Evolutionary conservation across 2,888 invertebrate species (phyloP).

Genomic region (Drosophila histrio): DNA sequence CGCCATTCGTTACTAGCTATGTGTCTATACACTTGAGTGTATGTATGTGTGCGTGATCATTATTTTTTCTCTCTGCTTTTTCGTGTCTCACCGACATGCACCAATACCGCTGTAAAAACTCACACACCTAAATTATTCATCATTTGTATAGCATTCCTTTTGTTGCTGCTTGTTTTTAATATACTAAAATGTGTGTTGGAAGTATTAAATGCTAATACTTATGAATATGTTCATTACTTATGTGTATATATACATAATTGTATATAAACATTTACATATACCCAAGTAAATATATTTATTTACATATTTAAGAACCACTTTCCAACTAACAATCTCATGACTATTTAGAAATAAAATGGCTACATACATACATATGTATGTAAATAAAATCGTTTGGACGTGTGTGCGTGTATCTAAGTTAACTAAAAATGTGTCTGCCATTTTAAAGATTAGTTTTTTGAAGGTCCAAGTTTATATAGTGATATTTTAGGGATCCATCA

Average conservation of each 20-base stretch:
- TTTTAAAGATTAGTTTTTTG: not conserved
- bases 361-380: not conserved
- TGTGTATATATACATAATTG: not conserved
- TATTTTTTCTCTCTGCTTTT: conserved; percentile 23
- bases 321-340: not conserved
- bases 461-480: not conserved
- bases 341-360: not conserved
- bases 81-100: conserved; percentile 24
- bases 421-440: not conserved
- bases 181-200: not conserved
- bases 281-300: not conserved
- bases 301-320: not conserved
- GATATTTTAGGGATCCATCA: conserved; percentile 18
- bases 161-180: not conserved
- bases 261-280: not conserved
- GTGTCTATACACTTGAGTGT: not conserved
- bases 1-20: conserved; percentile 31
- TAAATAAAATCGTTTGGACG: no score
- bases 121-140: conserved; percentile 16
- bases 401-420: not conserved
- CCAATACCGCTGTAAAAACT: conserved; percentile 10
- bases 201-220: not conserved
- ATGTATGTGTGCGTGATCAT: conserved; percentile 38
- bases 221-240: not conserved
- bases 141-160: conserved; percentile 38